Evolutionary conservation across 2,113 vertebrate genomes (phyloP).

Genomic region (Solenodon paradoxus): DNA sequence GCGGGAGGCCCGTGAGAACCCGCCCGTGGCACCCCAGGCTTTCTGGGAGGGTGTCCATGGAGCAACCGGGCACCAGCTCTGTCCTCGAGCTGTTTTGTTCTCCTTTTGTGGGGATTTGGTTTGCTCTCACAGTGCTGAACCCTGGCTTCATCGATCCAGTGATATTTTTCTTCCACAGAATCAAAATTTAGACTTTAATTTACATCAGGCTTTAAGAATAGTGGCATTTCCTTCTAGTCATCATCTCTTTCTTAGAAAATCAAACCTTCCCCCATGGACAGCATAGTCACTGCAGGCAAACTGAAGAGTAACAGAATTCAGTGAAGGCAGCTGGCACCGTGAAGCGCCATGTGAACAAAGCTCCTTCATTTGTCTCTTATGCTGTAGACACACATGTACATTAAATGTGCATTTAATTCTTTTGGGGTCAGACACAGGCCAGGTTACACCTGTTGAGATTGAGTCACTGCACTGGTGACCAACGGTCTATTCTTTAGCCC

Average conservation of each 20-base stretch:
- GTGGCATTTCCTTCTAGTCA: not conserved
- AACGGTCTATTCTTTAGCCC: not conserved
- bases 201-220: not conserved
- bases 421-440: not conserved
- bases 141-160: not conserved
- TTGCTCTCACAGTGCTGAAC: not conserved
- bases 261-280: not conserved
- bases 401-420: not conserved
- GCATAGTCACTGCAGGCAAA: not conserved
- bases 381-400: not conserved
- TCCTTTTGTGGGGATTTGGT: not conserved
- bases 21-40: too few species aligned
- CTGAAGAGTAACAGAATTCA: not conserved
- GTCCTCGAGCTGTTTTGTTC: too few species aligned
- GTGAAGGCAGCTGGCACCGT: not conserved
- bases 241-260: not conserved
- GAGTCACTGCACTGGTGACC: not conserved
- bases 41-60: too few species aligned
- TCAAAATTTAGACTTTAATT: not conserved
- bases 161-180: not conserved
- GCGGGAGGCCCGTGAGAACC: too few species aligned
- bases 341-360: not conserved
- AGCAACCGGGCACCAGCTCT: too few species aligned
- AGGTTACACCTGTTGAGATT: not conserved
- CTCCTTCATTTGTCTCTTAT: not conserved